Conservation (phyloP, 2,113 vertebrate species). For the Calidris pugnax region DNA sequence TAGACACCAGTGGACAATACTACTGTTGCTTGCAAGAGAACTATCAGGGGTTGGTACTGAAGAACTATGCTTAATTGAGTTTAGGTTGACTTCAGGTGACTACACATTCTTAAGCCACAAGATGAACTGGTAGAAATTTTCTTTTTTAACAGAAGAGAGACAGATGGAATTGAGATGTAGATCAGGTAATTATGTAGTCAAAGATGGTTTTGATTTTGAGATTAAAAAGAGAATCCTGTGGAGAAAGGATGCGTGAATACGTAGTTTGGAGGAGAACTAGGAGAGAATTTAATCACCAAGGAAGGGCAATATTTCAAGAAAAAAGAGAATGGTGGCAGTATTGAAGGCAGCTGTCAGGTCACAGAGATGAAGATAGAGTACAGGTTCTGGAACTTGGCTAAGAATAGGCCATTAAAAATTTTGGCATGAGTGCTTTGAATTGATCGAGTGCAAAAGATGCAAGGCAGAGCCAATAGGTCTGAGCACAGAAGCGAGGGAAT, state of each 20-base stretch:
- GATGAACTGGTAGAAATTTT: not conserved
- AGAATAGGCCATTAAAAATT: constrained; percentile 47
- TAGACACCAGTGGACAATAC: not conserved
- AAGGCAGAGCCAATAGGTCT: not conserved
- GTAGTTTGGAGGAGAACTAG: not conserved
- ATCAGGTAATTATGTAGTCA: not conserved
- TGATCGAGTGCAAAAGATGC: not conserved
- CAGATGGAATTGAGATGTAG: not conserved
- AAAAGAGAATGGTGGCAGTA: not conserved
- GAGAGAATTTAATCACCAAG: constrained; percentile 11
- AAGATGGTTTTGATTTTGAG: not conserved
- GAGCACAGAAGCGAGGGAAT: not conserved
- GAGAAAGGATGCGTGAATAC: not conserved
- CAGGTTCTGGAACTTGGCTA: constrained; percentile 9
- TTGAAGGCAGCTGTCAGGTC: constrained; percentile 39
- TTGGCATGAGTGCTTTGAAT: constrained; percentile 26
- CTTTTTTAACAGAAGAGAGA: not conserved
- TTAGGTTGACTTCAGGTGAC: not conserved
- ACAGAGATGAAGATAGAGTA: constrained; percentile 39
- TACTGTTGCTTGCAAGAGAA: not conserved
- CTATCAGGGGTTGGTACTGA: not conserved
- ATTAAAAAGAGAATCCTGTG: not conserved
- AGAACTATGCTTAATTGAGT: not conserved
- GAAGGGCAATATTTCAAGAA: constrained; percentile 39
- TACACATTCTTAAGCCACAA: not conserved